Conservation (phyloP, 2,888 invertebrate species). For the Clusia tigrina region DNA sequence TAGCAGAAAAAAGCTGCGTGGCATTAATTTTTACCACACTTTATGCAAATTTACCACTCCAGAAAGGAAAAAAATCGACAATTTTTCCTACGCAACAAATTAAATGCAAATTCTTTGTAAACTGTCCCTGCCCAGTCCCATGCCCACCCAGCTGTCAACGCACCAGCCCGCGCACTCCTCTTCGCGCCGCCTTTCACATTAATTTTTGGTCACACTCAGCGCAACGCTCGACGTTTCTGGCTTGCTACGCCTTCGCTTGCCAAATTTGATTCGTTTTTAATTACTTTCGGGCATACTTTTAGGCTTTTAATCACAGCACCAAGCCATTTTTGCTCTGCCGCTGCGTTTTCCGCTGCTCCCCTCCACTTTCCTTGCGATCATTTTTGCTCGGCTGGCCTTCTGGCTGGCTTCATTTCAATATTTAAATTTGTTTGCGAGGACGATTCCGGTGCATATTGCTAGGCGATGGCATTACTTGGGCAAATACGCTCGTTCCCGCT, state of each 20-base stretch:
- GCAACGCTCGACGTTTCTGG: constrained; percentile 27
- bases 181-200: constrained; percentile 45
- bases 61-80: constrained; percentile 13
- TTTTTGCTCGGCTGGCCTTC: no score
- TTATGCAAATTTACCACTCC: constrained; percentile 41
- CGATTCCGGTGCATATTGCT: background rate
- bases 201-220: constrained; percentile 42
- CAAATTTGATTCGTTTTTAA: constrained; percentile 50
- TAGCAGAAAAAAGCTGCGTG: constrained; percentile 31
- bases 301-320: constrained; percentile 10
- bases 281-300: constrained; percentile 47
- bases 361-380: constrained; percentile 43
- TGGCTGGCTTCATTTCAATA: constrained; percentile 59
- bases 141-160: background rate
- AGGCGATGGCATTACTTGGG: background rate
- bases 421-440: constrained; percentile 49
- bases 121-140: background rate
- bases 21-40: constrained; percentile 35
- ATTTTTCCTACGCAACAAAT: constrained; percentile 27
- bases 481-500: background rate
- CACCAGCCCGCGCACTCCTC: constrained; percentile 42
- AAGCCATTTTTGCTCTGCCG: background rate
- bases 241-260: background rate
- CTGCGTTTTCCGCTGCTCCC: constrained; percentile 1
- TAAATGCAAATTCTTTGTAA: constrained; percentile 31